Evolutionary conservation across 1,140 invertebrate genomes (phyloP), one percentile per base, ranked within the genome.

Genomic region (Laodelphax striatellus): DNA sequence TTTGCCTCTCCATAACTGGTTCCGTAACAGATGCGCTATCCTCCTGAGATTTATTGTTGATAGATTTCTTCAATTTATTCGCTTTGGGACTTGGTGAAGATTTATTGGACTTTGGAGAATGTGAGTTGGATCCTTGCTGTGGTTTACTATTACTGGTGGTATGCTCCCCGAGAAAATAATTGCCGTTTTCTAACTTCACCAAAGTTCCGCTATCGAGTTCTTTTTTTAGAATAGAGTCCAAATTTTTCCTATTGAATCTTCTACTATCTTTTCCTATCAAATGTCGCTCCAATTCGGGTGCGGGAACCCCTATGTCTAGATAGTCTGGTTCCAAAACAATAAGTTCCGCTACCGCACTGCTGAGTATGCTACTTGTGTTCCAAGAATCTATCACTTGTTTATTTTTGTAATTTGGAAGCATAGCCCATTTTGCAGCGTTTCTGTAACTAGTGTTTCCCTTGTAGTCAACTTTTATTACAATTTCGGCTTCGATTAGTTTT

Each of bases 361-460:
- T 80, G 53, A 87, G 77, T 65, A 85, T 58, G 61, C 71, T 68
- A 52, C 71, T 72, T 38, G 74, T 75, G 62, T 73, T 50, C 16
- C 16, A 50, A 19, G 46, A 71, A 21, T 68, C 63, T 58, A 65
- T 67, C 55, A 63, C 62, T 63, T 67, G 68, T 60, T 63, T 66
- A 62, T 72, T 77, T 65, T 74, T 78, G 63, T 79, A 78, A 21
- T 76, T 70, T 58, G 77, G 75, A 8, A 77, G 67, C 24, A 76
- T 72, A 28, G 79, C 78, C 78, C 82, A 86, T 73, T 85, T 85
- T n/a, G 81, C 81, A 9, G 87, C 87, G 74, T 90, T 90, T 64
- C 89, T 76, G 67, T 91, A 92, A 72, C 86, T 89, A 52, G 83
- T 86, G 72, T 82, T 87, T 63, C 88, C 87, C 74, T 92, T 92